phyloP scores from a whole-genome alignment of 92 coral and sea anemone species.

The Zoanthus solanderi region DNA sequence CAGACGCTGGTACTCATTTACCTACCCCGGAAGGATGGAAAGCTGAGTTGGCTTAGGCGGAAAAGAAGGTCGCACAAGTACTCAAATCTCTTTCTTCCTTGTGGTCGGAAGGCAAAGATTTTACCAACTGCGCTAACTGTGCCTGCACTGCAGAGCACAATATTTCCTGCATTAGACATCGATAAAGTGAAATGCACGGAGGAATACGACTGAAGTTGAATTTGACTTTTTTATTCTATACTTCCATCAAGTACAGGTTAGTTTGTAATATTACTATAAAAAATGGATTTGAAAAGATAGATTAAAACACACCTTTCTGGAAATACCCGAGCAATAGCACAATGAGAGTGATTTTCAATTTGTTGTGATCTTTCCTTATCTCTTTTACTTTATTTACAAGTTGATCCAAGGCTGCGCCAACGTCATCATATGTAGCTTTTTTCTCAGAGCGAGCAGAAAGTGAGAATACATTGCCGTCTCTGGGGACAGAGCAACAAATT shows the following conservation, averaged over 20 bases:
- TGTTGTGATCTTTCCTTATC: neutral
- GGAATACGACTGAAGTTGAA: neutral
- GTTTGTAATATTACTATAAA: neutral
- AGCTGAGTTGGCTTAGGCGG: too few species aligned
- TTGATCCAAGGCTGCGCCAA: neutral
- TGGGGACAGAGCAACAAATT: neutral
- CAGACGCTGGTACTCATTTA: too few species aligned
- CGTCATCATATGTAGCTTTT: slow-evolving; percentile 11
- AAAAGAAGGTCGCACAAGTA: too few species aligned
- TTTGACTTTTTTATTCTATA: neutral
- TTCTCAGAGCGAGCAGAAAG: slow-evolving; percentile 25
- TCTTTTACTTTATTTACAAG: slow-evolving; percentile 14
- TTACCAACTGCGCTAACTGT: too few species aligned
- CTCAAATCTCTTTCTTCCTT: too few species aligned
- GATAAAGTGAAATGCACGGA: too few species aligned
- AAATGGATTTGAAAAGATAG: neutral
- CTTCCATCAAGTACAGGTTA: neutral
- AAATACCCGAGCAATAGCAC: slow-evolving; percentile 33
- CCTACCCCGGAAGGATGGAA: too few species aligned
- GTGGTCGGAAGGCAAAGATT: too few species aligned
- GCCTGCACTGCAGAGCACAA: too few species aligned
- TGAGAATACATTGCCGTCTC: slow-evolving; percentile 36
- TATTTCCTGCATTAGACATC: too few species aligned
- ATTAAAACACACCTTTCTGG: slow-evolving; percentile 21
- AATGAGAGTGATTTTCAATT: slow-evolving; percentile 23